phyloP scores from a whole-genome alignment of 2,888 invertebrate species.

The Philonicus albiceps region DNA sequence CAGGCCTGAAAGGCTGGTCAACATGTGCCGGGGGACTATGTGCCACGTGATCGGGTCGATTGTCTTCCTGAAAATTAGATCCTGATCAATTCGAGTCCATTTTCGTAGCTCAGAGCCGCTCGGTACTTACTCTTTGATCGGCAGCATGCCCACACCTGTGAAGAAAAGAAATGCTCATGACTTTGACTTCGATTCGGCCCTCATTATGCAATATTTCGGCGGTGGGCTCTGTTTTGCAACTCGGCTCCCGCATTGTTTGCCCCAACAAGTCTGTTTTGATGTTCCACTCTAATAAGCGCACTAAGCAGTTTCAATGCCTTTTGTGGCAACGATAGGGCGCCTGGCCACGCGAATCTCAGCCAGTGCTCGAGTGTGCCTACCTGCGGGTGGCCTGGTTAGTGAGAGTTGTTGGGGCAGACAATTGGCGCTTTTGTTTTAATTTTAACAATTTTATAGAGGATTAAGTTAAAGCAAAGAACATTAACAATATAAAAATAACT shows the following conservation, averaged over 20 bases:
- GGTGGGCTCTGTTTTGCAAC: not conserved
- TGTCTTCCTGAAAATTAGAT: conserved; percentile 67
- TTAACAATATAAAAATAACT: not conserved
- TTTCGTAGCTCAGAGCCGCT: not conserved
- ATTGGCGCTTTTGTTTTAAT: not conserved
- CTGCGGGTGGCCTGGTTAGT: not conserved
- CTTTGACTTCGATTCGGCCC: not conserved
- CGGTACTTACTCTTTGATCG: conserved; percentile 88
- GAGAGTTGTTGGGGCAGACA: not conserved
- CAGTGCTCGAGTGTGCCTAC: not conserved
- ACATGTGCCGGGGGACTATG: conserved; percentile 66
- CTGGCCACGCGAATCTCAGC: not conserved
- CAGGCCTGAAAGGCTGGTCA: conserved; percentile 46
- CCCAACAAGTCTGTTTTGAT: not conserved
- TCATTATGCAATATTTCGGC: conserved; percentile 3
- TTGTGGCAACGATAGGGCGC: not conserved
- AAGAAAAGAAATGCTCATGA: conserved; percentile 57
- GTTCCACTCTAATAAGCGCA: conserved; percentile 11
- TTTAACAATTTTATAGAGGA: not conserved
- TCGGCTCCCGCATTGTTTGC: not conserved
- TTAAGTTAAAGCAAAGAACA: not conserved
- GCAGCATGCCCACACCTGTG: conserved; percentile 91
- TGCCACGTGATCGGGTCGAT: conserved; percentile 85
- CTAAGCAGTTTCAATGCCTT: not conserved
- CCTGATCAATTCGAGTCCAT: conserved; percentile 48